These are phyloP conservation scores for Spodoptera picta DNA, from an alignment of 2,888 invertebrate genomes.

Conservation along the genomic window DNA sequence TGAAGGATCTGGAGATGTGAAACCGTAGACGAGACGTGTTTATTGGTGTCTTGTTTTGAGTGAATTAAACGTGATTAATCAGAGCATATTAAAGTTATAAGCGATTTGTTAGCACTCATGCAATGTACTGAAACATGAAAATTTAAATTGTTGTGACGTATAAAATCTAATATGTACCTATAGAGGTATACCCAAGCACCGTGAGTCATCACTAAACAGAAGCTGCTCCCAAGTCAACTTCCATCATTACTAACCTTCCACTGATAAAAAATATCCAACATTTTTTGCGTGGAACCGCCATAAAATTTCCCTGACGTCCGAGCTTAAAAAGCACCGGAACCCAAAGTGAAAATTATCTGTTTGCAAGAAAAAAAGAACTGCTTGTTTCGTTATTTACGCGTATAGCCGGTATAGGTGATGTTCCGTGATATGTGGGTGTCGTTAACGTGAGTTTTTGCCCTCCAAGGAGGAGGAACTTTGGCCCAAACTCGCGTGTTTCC, in stretches of 20 bases:
- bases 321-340: constrained; percentile 38
- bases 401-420: constrained; percentile 25
- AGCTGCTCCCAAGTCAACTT: neutral
- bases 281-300: constrained; percentile 3
- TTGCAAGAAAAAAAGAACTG: constrained; percentile 35
- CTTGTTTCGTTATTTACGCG: constrained; percentile 39
- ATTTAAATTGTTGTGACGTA: no score
- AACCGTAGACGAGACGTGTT: neutral
- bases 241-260: neutral
- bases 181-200: no score
- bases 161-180: no score
- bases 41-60: no score
- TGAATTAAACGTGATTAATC: no score
- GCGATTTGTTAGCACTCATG: no score
- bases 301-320: constrained; percentile 10
- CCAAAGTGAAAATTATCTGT: constrained; percentile 51
- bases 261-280: constrained; percentile 6
- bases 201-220: no score
- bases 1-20: neutral
- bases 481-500: constrained; percentile 57
- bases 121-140: no score
- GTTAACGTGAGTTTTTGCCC: constrained; percentile 57
- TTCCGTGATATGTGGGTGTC: constrained; percentile 44
- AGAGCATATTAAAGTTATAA: no score
- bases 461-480: constrained; percentile 45